A percentile compares a stretch with the other conserved stretches of the same genome.
phyloP scores from a whole-genome alignment of 2,113 vertebrate species.

The Aldabrachelys gigantea region DNA sequence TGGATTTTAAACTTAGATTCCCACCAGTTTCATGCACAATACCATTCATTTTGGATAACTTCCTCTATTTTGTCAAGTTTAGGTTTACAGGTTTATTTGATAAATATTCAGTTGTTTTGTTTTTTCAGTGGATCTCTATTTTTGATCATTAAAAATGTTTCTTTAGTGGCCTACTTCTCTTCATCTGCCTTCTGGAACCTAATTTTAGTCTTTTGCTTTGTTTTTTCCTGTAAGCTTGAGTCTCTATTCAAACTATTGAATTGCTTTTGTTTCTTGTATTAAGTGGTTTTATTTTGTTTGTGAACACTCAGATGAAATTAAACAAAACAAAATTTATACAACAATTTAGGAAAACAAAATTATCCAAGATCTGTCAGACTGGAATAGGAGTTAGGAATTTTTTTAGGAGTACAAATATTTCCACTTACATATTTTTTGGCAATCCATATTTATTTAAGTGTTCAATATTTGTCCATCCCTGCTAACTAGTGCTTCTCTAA shows the following conservation, averaged over 20 bases:
- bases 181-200: neutral
- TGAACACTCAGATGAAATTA: neutral
- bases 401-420: neutral
- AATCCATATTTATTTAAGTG: neutral
- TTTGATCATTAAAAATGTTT: neutral
- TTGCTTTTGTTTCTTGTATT: neutral
- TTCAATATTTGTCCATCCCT: neutral
- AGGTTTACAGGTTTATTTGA: neutral
- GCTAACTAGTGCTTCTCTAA: conserved; percentile 28
- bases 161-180: neutral
- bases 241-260: neutral
- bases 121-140: neutral
- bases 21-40: neutral
- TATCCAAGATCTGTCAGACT: fast-evolving
- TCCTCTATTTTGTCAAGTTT: conserved; percentile 13
- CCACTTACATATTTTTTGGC: neutral
- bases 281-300: neutral
- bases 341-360: no score
- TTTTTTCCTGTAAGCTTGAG: neutral
- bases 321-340: neutral
- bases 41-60: neutral
- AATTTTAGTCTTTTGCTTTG: neutral
- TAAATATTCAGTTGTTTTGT: neutral
- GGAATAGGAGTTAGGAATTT: neutral
- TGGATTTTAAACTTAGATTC: conserved; percentile 28